These are phyloP conservation scores for Heteromyza rotundicornis DNA, from an alignment of 2,888 invertebrate genomes.

Conservation along the genomic window DNA sequence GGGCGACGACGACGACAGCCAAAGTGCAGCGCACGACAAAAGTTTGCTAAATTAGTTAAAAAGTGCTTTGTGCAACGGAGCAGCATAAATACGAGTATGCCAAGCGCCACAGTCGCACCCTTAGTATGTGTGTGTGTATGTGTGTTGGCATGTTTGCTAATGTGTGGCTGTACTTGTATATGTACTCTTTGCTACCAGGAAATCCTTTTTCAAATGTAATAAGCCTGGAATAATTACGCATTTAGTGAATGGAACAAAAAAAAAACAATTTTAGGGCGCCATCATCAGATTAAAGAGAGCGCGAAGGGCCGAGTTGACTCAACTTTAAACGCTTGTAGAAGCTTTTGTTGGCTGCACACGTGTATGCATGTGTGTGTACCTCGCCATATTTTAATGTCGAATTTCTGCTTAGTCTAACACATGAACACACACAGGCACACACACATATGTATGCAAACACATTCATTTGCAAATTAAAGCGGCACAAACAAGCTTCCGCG, in stretches of 20 bases:
- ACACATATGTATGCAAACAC: slow-evolving; percentile 17
- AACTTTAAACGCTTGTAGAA: no score
- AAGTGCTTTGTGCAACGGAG: slow-evolving; percentile 23
- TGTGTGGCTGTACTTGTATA: slow-evolving; percentile 16
- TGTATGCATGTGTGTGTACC: background rate
- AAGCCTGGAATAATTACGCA: slow-evolving; percentile 14
- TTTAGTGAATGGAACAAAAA: no score
- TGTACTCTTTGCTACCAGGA: slow-evolving; percentile 26
- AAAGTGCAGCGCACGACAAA: slow-evolving; percentile 18
- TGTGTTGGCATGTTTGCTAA: background rate
- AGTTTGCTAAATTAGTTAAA: slow-evolving; percentile 26
- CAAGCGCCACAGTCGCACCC: background rate
- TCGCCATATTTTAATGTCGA: background rate
- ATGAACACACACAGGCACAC: slow-evolving; percentile 22
- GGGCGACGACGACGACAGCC: no score
- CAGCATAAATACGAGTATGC: background rate
- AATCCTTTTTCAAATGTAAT: slow-evolving; percentile 17
- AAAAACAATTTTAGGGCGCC: no score
- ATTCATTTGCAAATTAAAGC: background rate
- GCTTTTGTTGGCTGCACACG: no score
- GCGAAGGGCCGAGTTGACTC: no score
- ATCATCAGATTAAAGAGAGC: no score
- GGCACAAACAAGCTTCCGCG: background rate
- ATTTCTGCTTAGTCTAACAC: slow-evolving; percentile 23
- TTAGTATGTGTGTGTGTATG: slow-evolving; percentile 31